Percentiles rank a stretch among this genome's conserved stretches.
phyloP scores from a whole-genome alignment of 2,888 invertebrate species.

The Ochropleura leucogaster region DNA sequence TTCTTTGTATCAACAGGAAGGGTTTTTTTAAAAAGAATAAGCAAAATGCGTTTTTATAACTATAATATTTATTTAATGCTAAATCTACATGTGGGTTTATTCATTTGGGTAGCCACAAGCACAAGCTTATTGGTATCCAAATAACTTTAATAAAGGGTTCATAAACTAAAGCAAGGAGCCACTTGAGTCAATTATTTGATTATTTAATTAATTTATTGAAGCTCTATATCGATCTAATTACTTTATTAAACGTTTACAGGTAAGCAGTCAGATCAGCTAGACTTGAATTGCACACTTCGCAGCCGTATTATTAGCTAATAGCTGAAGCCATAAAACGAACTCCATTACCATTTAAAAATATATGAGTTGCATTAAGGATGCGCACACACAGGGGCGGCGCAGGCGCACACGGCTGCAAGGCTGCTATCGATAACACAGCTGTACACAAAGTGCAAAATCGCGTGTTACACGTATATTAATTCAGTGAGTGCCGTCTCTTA shows the following conservation, averaged over 20 bases:
- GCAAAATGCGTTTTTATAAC: no score
- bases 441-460: slow-evolving; percentile 78
- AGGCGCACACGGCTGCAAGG: slow-evolving; percentile 17
- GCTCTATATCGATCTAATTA: neutral
- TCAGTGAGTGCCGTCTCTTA: slow-evolving; percentile 76
- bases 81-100: neutral
- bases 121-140: neutral
- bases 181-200: neutral
- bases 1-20: no score
- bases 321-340: slow-evolving; percentile 34
- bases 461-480: slow-evolving; percentile 83
- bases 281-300: slow-evolving; percentile 20
- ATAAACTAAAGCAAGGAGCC: neutral
- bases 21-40: no score
- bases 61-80: neutral
- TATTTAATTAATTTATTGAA: neutral
- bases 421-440: slow-evolving; percentile 59
- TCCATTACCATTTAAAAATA: slow-evolving; percentile 46
- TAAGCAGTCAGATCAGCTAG: slow-evolving; percentile 17
- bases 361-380: slow-evolving; percentile 49
- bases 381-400: slow-evolving; percentile 9
- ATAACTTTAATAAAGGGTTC: neutral
- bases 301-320: slow-evolving; percentile 25
- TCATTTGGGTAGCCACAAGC: neutral
- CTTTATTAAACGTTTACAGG: slow-evolving; percentile 17